These are phyloP conservation scores for Pandemis heparana DNA, from an alignment of 2,888 invertebrate species.

Conservation along the genomic window DNA sequence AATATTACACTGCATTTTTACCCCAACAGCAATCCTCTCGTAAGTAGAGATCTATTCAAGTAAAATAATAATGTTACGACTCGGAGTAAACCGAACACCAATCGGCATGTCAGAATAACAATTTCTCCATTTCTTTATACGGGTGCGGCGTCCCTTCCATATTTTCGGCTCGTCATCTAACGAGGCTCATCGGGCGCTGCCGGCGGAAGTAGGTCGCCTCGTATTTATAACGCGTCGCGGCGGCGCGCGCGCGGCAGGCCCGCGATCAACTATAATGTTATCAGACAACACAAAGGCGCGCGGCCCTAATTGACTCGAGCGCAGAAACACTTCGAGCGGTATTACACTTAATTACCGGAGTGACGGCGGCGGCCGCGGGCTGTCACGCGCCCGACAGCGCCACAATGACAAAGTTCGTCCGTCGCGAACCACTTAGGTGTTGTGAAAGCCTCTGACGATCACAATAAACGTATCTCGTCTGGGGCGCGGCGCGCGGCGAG, in stretches of 20 bases:
- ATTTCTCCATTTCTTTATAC: constrained; percentile 19
- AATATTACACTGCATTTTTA: background rate
- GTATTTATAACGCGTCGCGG: constrained; percentile 14
- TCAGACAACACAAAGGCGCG: constrained; percentile 32
- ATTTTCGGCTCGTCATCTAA: constrained; percentile 35
- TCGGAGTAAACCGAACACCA: constrained; percentile 21
- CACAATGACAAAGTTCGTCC: constrained; percentile 37
- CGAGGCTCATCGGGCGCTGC: constrained; percentile 14
- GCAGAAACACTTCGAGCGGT: constrained; percentile 21
- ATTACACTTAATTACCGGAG: constrained; percentile 33
- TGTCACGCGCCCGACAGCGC: constrained; percentile 23
- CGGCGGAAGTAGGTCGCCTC: constrained; percentile 12
- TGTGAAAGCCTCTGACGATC: constrained; percentile 31
- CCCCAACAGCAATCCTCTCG: background rate
- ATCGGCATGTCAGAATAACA: constrained; percentile 31
- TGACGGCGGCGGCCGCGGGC: constrained; percentile 21
- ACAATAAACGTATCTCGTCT: constrained; percentile 26
- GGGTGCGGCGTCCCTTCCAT: constrained; percentile 26
- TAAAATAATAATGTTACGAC: constrained; percentile 16
- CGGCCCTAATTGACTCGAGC: constrained; percentile 28
- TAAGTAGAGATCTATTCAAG: constrained; percentile 11
- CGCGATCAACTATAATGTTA: constrained; percentile 32
- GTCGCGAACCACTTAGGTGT: constrained; percentile 29
- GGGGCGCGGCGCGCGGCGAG: background rate
- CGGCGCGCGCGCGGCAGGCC: constrained; percentile 15